phyloP scores from a whole-genome alignment of 2,113 vertebrate genomes.

The Climacteris rufus region DNA sequence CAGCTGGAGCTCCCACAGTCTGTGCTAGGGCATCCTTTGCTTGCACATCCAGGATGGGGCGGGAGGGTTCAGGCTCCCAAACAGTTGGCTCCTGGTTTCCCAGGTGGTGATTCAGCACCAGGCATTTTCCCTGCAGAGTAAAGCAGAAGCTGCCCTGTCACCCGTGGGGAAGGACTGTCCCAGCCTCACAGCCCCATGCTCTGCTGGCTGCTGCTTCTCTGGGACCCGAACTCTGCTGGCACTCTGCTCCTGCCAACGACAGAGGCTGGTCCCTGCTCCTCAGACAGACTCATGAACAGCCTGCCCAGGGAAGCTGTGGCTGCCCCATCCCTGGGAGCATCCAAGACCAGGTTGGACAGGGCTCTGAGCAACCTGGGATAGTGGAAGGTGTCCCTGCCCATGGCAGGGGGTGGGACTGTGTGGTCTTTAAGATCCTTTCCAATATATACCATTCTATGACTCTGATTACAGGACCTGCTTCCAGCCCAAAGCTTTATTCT shows the following conservation, averaged over 20 bases:
- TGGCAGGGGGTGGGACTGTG: not conserved
- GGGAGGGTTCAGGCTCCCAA: not conserved
- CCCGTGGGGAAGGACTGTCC: not conserved
- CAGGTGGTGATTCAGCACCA: not conserved
- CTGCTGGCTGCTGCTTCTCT: not conserved
- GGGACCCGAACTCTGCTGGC: not conserved
- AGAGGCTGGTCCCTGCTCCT: rapidly evolving
- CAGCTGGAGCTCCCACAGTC: not conserved
- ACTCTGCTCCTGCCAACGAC: not conserved
- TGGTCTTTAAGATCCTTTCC: not conserved
- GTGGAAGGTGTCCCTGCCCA: not conserved
- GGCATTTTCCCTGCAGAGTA: not conserved
- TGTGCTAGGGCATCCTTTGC: not conserved
- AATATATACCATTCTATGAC: not conserved
- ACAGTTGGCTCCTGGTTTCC: not conserved
- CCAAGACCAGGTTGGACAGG: not conserved
- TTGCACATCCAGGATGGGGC: not conserved
- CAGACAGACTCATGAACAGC: not conserved
- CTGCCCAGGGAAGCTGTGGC: not conserved
- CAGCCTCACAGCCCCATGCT: not conserved
- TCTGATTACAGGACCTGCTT: not conserved
- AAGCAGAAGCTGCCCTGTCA: not conserved
- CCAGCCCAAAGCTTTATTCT: not conserved
- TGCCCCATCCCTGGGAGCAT: not conserved
- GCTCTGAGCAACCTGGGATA: not conserved